Conservation (phyloP, 2,888 invertebrate genomes). For the Cataglyphis livida region DNA sequence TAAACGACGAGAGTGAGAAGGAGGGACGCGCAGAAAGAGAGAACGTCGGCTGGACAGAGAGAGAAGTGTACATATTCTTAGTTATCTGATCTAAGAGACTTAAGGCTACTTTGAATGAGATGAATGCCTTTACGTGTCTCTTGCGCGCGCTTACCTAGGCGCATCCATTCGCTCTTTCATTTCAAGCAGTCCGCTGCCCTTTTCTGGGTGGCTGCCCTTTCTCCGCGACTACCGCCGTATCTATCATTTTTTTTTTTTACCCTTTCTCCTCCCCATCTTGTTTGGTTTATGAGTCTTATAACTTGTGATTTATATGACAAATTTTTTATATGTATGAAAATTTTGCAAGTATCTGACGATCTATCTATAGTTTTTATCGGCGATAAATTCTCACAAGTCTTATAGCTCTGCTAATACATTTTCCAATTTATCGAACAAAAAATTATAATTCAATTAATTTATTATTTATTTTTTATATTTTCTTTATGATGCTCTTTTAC, state of each 20-base stretch:
- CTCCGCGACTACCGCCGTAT: constrained; percentile 73
- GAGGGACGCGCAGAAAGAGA: constrained; percentile 57
- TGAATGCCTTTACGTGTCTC: constrained; percentile 85
- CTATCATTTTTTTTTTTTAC: constrained; percentile 74
- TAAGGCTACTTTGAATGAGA: constrained; percentile 85
- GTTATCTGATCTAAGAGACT: constrained; percentile 84
- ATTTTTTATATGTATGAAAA: constrained; percentile 78
- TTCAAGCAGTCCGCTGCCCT: constrained; percentile 83
- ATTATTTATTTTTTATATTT: not conserved
- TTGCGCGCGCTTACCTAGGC: constrained; percentile 84
- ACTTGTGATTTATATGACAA: constrained; percentile 75
- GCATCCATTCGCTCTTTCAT: constrained; percentile 84
- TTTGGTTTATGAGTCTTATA: constrained; percentile 7
- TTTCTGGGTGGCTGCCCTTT: constrained; percentile 84
- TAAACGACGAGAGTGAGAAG: constrained; percentile 46
- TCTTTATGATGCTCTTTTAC: not conserved
- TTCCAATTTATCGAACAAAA: not conserved
- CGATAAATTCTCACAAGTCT: not conserved
- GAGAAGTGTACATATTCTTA: constrained; percentile 82
- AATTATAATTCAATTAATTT: not conserved
- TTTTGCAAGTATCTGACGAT: constrained; percentile 68
- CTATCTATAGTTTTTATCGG: constrained; percentile 40
- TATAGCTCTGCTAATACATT: not conserved
- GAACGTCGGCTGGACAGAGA: constrained; percentile 63
- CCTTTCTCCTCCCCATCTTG: constrained; percentile 10